Percentiles rank a stretch among this genome's conserved stretches.
These are phyloP conservation scores for Eristalis tenax DNA, from an alignment of 2,888 invertebrate species.

Conservation along the genomic window DNA sequence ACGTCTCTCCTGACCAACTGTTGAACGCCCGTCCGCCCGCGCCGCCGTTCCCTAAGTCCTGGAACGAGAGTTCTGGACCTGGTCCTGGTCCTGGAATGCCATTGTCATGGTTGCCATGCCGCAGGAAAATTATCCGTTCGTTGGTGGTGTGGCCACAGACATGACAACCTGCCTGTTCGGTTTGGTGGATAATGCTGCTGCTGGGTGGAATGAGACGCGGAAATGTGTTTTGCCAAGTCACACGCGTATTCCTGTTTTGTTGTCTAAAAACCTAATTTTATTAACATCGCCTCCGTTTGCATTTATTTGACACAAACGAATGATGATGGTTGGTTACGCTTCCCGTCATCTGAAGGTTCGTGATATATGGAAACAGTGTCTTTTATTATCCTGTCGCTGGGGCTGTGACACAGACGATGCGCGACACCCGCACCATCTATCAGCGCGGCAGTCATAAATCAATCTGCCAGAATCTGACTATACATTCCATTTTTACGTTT, in stretches of 20 bases:
- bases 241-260: neutral
- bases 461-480: constrained; percentile 68
- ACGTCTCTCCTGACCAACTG: constrained; percentile 29
- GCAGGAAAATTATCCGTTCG: constrained; percentile 33
- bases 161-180: constrained; percentile 55
- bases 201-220: constrained; percentile 37
- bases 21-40: constrained; percentile 13
- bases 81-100: constrained; percentile 1
- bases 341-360: constrained; percentile 12
- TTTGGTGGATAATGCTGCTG: neutral
- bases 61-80: neutral
- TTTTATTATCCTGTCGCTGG: constrained; percentile 64
- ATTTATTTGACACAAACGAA: constrained; percentile 64
- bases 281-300: constrained; percentile 51
- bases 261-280: constrained; percentile 55
- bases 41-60: neutral
- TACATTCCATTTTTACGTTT: constrained; percentile 57
- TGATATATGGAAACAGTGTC: constrained; percentile 36
- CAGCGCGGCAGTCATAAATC: constrained; percentile 60
- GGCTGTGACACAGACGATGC: constrained; percentile 41
- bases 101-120: constrained; percentile 30
- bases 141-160: constrained; percentile 37
- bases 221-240: constrained; percentile 30
- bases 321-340: constrained; percentile 50
- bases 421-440: constrained; percentile 63